Evolutionary conservation across 2,797 vertebrate genomes (phyloP).

Genomic region (Gymnoscopelus microlampas): DNA sequence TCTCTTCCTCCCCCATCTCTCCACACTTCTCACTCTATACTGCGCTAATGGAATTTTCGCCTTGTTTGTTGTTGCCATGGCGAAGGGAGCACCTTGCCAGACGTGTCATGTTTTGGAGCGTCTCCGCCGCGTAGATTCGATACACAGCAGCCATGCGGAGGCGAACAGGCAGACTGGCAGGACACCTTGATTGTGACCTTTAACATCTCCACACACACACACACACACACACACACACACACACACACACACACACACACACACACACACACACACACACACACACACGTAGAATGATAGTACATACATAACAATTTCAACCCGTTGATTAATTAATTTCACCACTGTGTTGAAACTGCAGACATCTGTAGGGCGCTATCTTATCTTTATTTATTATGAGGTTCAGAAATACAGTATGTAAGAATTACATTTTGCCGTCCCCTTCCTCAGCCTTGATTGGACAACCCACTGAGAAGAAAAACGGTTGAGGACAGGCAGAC

Average conservation of each 20-base stretch:
- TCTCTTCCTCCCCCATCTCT: slow-evolving; percentile 8
- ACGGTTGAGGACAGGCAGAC: too few species aligned
- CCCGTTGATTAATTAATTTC: too few species aligned
- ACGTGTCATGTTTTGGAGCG: slow-evolving; percentile 70
- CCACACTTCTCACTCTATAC: slow-evolving; percentile 1
- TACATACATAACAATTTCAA: too few species aligned
- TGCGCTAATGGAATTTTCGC: slow-evolving; percentile 84
- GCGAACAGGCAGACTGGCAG: slow-evolving; percentile 15
- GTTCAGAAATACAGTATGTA: too few species aligned
- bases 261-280: slow-evolving; percentile 15
- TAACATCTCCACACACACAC: slow-evolving; percentile 35
- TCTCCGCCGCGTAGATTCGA: slow-evolving; percentile 18
- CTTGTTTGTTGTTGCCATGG: slow-evolving; percentile 90
- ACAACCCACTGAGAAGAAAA: too few species aligned
- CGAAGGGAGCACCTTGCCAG: slow-evolving; percentile 82
- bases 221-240: not conserved
- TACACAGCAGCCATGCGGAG: not conserved
- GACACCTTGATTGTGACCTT: slow-evolving; percentile 44
- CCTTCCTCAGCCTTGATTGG: too few species aligned
- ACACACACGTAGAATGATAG: not conserved
- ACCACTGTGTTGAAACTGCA: too few species aligned
- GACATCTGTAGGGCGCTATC: too few species aligned
- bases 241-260: slow-evolving; percentile 1
- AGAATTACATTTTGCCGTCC: too few species aligned
- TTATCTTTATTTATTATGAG: too few species aligned